Conservation (phyloP, 2,113 vertebrate genomes). For the Heloderma charlesbogerti region DNA sequence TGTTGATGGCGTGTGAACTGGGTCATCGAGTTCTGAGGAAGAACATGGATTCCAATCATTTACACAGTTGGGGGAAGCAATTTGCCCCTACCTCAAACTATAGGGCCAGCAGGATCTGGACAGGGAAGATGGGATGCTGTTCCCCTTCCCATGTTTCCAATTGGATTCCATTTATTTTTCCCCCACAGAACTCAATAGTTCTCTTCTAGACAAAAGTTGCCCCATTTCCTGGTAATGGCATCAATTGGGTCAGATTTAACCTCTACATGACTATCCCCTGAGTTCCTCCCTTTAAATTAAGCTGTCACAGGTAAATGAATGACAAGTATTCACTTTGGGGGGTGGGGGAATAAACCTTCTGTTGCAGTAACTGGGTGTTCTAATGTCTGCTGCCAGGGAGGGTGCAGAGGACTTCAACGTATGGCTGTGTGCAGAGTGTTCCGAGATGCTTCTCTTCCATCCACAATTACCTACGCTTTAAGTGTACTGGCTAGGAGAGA, state of each 20-base stretch:
- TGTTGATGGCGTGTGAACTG: no score
- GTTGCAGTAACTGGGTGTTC: not conserved
- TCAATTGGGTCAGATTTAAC: not conserved
- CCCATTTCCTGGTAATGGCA: not conserved
- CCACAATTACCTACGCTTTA: not conserved
- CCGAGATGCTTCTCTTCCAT: not conserved
- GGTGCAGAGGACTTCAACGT: not conserved
- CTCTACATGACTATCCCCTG: no score
- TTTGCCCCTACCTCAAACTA: not conserved
- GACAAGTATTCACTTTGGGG: not conserved
- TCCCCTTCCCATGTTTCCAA: not conserved
- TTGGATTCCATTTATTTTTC: not conserved
- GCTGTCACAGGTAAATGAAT: not conserved
- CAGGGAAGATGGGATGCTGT: not conserved
- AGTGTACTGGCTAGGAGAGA: no score
- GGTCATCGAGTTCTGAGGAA: not conserved
- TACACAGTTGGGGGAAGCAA: not conserved
- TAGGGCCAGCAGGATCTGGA: not conserved
- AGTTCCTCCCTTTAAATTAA: not conserved
- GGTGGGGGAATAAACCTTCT: not conserved
- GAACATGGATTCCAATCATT: not conserved
- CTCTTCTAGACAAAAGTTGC: not conserved
- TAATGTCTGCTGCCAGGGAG: not conserved
- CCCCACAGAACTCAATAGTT: not conserved
- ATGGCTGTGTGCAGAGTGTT: not conserved